phyloP scores from a whole-genome alignment of 1,140 invertebrate species.

The Phocides pigmalion region DNA sequence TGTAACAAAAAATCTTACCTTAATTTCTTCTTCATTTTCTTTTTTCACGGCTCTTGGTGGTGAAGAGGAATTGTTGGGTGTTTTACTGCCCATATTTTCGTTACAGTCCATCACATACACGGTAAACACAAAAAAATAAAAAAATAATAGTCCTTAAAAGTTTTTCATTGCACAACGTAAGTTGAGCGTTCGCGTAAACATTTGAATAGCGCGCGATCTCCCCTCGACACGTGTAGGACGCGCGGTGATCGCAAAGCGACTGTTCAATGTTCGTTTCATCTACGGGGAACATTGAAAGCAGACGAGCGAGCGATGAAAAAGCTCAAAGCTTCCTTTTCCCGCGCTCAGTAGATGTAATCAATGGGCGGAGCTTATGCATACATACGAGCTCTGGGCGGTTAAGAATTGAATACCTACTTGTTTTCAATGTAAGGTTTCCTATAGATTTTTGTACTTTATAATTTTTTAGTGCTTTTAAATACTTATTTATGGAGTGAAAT shows the following conservation, averaged over 20 bases:
- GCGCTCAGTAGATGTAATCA: constrained; percentile 42
- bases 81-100: constrained; percentile 66
- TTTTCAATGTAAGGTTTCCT: no score
- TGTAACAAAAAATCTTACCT: constrained; percentile 61
- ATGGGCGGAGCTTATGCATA: constrained; percentile 61
- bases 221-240: constrained; percentile 36
- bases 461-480: no score
- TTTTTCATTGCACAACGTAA: constrained; percentile 48
- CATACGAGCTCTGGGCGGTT: constrained; percentile 40
- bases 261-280: constrained; percentile 38
- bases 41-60: constrained; percentile 77
- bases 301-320: constrained; percentile 48
- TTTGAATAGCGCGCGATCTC: constrained; percentile 27
- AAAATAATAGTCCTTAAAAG: constrained; percentile 45
- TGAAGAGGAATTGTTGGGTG: constrained; percentile 53
- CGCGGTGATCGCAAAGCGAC: constrained; percentile 57
- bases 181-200: constrained; percentile 68
- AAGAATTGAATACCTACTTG: not conserved
- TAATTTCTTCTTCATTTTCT: constrained; percentile 83
- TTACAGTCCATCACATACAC: constrained; percentile 41
- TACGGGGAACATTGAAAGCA: constrained; percentile 16
- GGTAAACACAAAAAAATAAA: constrained; percentile 43
- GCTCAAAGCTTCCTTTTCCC: constrained; percentile 52
- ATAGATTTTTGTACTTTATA: no score
- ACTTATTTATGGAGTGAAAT: no score